Evolutionary conservation across 2,888 invertebrate genomes (phyloP).

Genomic region (Mylabris sibirica): DNA sequence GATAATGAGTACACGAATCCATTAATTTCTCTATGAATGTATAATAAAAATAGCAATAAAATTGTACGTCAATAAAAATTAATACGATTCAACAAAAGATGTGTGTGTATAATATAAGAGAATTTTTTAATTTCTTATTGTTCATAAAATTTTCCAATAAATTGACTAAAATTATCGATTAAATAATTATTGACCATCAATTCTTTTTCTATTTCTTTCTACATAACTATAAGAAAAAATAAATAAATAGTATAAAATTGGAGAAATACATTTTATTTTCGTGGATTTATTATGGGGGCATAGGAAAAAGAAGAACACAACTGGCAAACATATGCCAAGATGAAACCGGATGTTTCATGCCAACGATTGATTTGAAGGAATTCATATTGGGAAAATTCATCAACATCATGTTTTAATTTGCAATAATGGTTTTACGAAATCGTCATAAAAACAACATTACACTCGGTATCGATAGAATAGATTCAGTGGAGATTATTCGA

Average conservation of each 20-base stretch:
- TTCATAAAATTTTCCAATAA: background rate
- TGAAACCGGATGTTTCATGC: slow-evolving; percentile 56
- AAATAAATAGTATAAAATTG: background rate
- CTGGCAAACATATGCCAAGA: slow-evolving; percentile 57
- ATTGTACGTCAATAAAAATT: slow-evolving; percentile 6
- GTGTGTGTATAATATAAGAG: background rate
- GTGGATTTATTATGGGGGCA: slow-evolving; percentile 32
- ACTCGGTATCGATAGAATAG: background rate
- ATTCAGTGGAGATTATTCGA: background rate
- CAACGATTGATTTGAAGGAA: slow-evolving; percentile 57
- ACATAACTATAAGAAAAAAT: too few species aligned
- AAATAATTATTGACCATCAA: background rate
- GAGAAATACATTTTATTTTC: slow-evolving; percentile 26
- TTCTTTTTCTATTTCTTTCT: background rate
- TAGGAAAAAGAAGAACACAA: slow-evolving; percentile 45
- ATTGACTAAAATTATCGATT: background rate
- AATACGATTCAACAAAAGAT: background rate
- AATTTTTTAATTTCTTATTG: background rate
- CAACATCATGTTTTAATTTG: slow-evolving; percentile 17
- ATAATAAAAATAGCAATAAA: slow-evolving; percentile 11
- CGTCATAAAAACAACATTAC: background rate
- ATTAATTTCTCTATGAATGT: background rate
- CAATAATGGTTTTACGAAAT: slow-evolving; percentile 16
- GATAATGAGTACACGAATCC: slow-evolving; percentile 12
- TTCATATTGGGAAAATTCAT: slow-evolving; percentile 51